Base-by-base conservation (phyloP, 37 sponge, comb jelly and placozoan species). In the Axinella damicornis region DNA sequence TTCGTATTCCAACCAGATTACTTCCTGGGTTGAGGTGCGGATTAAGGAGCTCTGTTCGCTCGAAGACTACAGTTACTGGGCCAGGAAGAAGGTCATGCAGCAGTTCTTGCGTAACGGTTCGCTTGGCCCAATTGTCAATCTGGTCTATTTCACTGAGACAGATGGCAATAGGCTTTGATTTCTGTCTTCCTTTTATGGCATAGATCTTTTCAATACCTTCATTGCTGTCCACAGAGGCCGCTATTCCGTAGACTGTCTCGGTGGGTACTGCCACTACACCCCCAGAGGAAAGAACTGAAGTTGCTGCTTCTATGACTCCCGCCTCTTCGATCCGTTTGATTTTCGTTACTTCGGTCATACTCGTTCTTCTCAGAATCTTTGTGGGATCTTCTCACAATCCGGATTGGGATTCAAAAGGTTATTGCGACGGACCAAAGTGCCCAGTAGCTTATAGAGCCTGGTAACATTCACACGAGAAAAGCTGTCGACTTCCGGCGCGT, bases 231-330 rank as follows among this genome's bases (percentile, higher is more conserved):
- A 86, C 95, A 27, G 74, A 83, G 40, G 86, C 73, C 15, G 97
- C 91, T 13, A 98, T 64, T 0, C 99, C 99, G 86, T 98, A 98
- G 6, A 98, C 81, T 2, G 99, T 98, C 46, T 98, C 99, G 1
- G 99, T 98, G 13, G 99, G 99, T 0, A 98, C 20, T 31, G 97
- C 99, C 19, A 98, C 75, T 0, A 96, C 89, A 18, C 95, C 97
- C 28, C 95, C 99, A 41, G 83, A 72, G 17, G 60, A 33, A 57
- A 98, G 74, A 0, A 83, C 74, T 34, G 76, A 69, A 30, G 72
- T 63, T 17, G 61, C 56, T 21, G 77, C 69, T 53, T 31, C 20
- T 22, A 85, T n/a, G n/a, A n/a, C n/a, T n/a, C n/a, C n/a, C n/a
- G n/a, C n/a, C n/a, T n/a, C n/a, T n/a, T n/a, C n/a, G n/a, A n/a